phyloP scores from a whole-genome alignment of 2,113 vertebrate species.

The Jacana jacana region DNA sequence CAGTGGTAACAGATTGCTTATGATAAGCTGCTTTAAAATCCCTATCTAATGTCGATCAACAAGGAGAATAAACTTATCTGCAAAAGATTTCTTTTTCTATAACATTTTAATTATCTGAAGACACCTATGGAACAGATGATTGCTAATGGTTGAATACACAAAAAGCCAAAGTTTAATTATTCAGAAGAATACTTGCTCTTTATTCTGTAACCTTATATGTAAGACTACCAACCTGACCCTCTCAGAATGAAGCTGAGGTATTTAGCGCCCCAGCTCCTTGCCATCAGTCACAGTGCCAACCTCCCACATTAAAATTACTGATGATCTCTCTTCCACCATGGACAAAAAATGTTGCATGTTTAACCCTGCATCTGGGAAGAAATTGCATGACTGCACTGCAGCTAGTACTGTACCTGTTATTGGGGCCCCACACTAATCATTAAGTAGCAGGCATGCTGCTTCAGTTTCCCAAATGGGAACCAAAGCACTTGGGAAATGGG shows the following conservation, averaged over 20 bases:
- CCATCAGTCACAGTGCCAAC: rapidly evolving
- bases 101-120: background rate
- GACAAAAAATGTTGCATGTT: rapidly evolving
- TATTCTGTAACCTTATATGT: background rate
- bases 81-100: background rate
- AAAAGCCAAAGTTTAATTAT: background rate
- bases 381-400: background rate
- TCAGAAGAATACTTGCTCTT: background rate
- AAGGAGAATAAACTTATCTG: background rate
- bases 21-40: slow-evolving; percentile 6
- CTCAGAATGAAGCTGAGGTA: background rate
- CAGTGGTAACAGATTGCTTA: background rate
- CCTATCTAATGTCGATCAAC: background rate
- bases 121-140: background rate
- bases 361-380: background rate
- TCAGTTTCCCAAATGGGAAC: background rate
- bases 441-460: background rate
- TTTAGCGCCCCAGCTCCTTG: background rate
- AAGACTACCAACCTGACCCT: background rate
- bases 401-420: background rate
- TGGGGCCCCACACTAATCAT: background rate
- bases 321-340: rapidly evolving
- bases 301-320: background rate
- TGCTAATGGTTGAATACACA: background rate
- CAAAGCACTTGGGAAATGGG: background rate